Evolutionary conservation across 2,797 vertebrate species (phyloP).

Genomic region (Ctenochaetus hawaiiensis): DNA sequence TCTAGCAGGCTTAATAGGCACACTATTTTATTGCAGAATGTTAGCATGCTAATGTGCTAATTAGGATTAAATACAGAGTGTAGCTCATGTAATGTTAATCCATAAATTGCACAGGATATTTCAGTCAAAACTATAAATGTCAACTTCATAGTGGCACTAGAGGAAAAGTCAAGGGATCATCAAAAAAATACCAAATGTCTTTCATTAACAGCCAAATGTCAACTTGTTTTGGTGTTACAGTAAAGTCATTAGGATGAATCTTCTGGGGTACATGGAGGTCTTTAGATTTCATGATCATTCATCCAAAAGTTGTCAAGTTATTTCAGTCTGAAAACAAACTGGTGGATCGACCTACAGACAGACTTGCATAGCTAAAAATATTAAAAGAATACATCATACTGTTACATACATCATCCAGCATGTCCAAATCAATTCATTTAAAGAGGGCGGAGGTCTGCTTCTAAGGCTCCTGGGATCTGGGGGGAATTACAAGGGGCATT

Average conservation of each 20-base stretch:
- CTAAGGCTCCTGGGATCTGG: constrained; percentile 32
- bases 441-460: constrained; percentile 24
- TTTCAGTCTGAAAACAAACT: not conserved
- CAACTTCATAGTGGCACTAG: too few relatives aligned
- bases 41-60: not conserved
- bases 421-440: constrained; percentile 11
- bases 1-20: not conserved
- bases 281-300: not conserved
- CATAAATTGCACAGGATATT: too few relatives aligned
- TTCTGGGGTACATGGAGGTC: not conserved
- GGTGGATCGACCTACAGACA: not conserved
- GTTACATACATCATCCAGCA: not conserved
- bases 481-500: constrained; percentile 43
- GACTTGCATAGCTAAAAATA: not conserved
- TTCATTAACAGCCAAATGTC: too few relatives aligned
- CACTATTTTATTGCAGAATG: not conserved
- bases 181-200: too few relatives aligned
- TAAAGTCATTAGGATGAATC: not conserved
- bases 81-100: too few relatives aligned
- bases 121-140: too few relatives aligned
- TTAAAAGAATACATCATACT: not conserved
- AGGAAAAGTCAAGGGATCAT: too few relatives aligned
- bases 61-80: not conserved
- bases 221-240: too few relatives aligned
- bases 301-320: constrained; percentile 2